Base-by-base conservation (phyloP, 2,888 invertebrate species). In the Campoplex nolae region DNA sequence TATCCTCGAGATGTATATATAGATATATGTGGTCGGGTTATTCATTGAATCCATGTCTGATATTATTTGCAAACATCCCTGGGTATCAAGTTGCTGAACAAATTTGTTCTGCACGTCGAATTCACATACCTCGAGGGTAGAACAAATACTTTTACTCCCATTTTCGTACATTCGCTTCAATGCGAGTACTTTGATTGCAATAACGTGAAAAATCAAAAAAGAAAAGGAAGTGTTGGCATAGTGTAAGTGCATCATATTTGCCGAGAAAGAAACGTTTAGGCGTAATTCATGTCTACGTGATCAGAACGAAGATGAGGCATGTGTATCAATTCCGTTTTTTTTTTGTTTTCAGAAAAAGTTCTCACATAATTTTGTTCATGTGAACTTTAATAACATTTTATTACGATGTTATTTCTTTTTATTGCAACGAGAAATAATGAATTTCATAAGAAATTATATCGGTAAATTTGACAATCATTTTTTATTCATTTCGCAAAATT, bases 81-180 rank as follows among this genome's bases (percentile, higher is more conserved):
- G 65, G 45, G 11, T 35, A 65, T 71, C 32, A 13, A 48, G 11
- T 45, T 45, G 3, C 48, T 51, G 32, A 77, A 58, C 58, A 79
- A 71, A 71, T 71, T 79, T 79, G 7, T 77, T 67, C 38, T 54
- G 16, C 51, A 16, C 51, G 13, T 67, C 2, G 7, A 54, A 54
- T 42, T 38, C 54, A 56, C 38, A 73, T 42, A 42, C 4, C 71
- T 73, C 3, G 56, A 45, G 23, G 54, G 23, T 38, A 9, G 18
- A 65, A 32, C 70, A 81, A 81, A 76, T 56, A 35, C 58, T 70
- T 70, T 42, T 35, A 51, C 11, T 38, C 45, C n/a, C 28, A n/a
- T 70, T 56, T 70, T 56, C 28, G n/a, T 76, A 28, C 45, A 45
- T 42, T 42, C n/a, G 13, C 23, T 70, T 32, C 16, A 32, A 32